Percentiles rank a stretch among this genome's conserved stretches.
Conservation (phyloP, 92 coral and sea anemone species). For the Parazoanthus darwini region DNA sequence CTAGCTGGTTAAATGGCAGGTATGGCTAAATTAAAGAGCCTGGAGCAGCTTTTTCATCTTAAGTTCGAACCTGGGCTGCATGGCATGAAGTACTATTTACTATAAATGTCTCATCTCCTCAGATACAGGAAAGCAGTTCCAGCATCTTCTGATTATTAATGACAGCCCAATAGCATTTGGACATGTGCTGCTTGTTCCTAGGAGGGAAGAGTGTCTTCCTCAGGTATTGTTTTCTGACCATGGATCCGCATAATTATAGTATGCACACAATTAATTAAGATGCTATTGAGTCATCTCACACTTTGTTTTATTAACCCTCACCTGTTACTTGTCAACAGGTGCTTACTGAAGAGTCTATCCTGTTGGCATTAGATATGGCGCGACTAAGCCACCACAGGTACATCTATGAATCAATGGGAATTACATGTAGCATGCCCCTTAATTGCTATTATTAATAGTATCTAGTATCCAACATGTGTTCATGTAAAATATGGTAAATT, state of each 20-base stretch:
- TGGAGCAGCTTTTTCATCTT: neutral
- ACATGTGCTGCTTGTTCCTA: conserved; percentile 62
- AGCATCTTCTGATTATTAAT: conserved; percentile 52
- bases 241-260: too few relatives aligned
- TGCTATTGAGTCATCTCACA: too few relatives aligned
- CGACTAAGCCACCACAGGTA: conserved; percentile 53
- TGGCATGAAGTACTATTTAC: neutral
- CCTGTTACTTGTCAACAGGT: conserved; percentile 6
- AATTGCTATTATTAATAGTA: too few relatives aligned
- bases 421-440: too few relatives aligned
- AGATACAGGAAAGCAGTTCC: neutral
- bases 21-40: neutral
- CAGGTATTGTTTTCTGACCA: conserved; percentile 38
- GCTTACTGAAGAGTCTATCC: conserved; percentile 42
- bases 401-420: neutral
- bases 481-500: too few relatives aligned
- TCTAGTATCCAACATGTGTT: too few relatives aligned
- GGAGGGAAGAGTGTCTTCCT: conserved; percentile 48
- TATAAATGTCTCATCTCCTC: neutral
- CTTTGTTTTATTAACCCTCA: too few relatives aligned
- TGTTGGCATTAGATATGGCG: conserved; percentile 50
- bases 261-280: too few relatives aligned
- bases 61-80: neutral
- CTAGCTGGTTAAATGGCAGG: too few relatives aligned
- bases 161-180: conserved; percentile 64